phyloP scores from a whole-genome alignment of 2,888 invertebrate genomes.

The Gandaritis pyraliata region DNA sequence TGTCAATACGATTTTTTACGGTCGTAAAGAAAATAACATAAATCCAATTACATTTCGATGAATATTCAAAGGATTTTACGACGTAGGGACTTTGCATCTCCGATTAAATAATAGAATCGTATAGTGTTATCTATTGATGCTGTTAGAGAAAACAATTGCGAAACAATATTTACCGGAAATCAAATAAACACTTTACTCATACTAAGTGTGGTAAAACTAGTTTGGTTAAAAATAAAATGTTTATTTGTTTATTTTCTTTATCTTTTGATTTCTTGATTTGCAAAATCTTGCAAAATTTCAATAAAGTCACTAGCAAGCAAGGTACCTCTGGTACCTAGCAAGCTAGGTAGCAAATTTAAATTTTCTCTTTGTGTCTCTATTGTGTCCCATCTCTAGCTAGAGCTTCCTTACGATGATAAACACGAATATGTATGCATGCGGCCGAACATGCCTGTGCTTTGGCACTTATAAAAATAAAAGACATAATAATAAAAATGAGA shows the following conservation, averaged over 20 bases:
- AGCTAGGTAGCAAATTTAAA: no score
- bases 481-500: constrained; percentile 72
- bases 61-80: constrained; percentile 63
- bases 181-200: no score
- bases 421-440: constrained; percentile 55
- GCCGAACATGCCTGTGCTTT: constrained; percentile 49
- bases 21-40: constrained; percentile 57
- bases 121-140: constrained; percentile 16
- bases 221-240: no score
- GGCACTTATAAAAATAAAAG: constrained; percentile 59
- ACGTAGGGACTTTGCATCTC: constrained; percentile 45
- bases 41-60: constrained; percentile 64
- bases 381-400: constrained; percentile 26
- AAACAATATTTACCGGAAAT: no score
- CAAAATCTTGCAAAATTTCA: no score
- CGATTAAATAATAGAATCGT: constrained; percentile 47
- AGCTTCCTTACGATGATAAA: constrained; percentile 54
- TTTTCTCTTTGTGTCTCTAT: no score
- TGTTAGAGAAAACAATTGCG: constrained; percentile 2
- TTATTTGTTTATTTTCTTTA: no score
- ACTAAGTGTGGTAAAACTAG: no score
- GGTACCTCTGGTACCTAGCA: no score
- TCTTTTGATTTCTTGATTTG: no score
- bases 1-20: constrained; percentile 51
- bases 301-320: no score